Evolutionary conservation across 2,113 vertebrate genomes (phyloP).

Genomic region (Eudyptes chrysolophus): DNA sequence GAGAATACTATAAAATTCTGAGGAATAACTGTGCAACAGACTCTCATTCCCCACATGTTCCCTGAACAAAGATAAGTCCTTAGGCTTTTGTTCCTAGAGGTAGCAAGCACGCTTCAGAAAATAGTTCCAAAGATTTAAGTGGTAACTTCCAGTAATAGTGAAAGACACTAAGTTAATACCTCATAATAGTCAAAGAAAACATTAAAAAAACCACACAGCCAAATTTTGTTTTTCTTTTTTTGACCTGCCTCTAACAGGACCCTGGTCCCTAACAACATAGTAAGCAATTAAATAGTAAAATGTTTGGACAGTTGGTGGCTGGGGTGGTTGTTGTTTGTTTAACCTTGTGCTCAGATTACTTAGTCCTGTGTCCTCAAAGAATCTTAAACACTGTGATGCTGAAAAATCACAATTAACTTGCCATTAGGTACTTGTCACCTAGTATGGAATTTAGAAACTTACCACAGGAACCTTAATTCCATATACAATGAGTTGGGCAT

Average conservation of each 20-base stretch:
- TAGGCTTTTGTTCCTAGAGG: background rate
- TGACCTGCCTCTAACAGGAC: background rate
- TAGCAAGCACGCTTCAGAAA: background rate
- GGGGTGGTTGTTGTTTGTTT: background rate
- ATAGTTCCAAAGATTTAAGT: background rate
- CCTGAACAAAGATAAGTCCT: background rate
- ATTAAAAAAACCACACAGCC: background rate
- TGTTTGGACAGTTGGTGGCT: background rate
- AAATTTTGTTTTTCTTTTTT: background rate
- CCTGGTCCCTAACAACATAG: background rate
- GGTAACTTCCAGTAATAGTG: background rate
- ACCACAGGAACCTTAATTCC: background rate
- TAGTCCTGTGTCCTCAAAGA: background rate
- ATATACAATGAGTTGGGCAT: accelerated
- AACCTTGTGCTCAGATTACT: background rate
- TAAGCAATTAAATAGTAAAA: background rate
- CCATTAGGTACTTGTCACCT: background rate
- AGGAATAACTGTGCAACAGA: background rate
- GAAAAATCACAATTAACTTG: background rate
- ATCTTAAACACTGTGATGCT: background rate
- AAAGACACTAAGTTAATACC: background rate
- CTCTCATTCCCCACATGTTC: background rate
- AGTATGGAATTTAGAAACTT: background rate
- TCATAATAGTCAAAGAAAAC: background rate
- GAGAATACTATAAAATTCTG: background rate